Conservation (phyloP, 2,888 invertebrate species). For the Pristionchus maxplancki region DNA sequence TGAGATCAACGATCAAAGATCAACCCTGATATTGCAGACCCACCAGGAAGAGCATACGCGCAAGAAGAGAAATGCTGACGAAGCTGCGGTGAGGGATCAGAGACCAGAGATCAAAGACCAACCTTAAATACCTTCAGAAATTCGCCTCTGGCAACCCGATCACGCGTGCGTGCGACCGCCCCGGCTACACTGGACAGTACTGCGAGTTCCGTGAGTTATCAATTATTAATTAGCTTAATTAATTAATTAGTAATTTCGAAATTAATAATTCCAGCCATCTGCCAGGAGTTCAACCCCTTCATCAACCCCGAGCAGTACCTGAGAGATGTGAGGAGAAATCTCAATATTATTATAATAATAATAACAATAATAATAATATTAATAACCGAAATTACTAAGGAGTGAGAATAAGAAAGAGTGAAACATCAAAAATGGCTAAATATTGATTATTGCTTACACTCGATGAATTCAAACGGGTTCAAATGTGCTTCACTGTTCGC, state of each 20-base stretch:
- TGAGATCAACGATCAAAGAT: neutral
- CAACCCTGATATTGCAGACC: neutral
- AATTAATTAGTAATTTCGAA: neutral
- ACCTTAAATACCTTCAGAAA: neutral
- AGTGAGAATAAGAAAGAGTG: no score
- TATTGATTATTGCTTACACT: no score
- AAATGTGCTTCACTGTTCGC: no score
- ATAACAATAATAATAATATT: no score
- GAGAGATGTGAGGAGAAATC: neutral
- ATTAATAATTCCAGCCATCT: constrained; percentile 45
- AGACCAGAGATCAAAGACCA: neutral
- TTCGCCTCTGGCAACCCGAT: constrained; percentile 11
- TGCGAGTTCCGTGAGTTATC: constrained; percentile 65
- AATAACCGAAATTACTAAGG: no score
- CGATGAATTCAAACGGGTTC: no score
- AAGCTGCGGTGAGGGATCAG: constrained; percentile 21
- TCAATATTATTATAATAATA: neutral
- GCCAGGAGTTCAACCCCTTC: constrained; percentile 31
- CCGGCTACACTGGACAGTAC: constrained; percentile 69
- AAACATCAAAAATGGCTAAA: no score
- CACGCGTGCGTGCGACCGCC: constrained; percentile 57
- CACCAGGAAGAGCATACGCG: constrained; percentile 35
- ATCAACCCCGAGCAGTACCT: constrained; percentile 29
- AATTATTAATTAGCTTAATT: neutral
- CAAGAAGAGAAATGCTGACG: constrained; percentile 44